Conservation (phyloP, 2,113 vertebrate genomes). For the Grammomys dolichurus region DNA sequence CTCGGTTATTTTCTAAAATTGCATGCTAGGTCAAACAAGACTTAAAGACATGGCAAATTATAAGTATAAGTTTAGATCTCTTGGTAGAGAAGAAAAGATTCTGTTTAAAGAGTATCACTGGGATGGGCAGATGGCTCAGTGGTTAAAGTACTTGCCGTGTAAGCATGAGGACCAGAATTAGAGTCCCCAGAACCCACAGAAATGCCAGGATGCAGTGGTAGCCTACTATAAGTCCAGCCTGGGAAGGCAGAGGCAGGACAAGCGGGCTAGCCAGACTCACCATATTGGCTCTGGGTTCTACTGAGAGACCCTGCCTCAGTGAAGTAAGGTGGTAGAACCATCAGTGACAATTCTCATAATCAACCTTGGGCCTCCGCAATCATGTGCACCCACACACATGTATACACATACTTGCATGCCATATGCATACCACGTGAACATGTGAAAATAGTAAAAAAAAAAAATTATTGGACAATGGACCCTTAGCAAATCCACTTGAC, state of each 20-base stretch:
- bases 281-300: background rate
- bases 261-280: background rate
- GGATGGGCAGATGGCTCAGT: rapidly evolving
- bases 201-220: background rate
- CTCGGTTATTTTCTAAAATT: slow-evolving; percentile 9
- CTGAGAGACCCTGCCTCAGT: background rate
- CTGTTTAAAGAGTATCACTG: background rate
- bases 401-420: too few species aligned
- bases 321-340: background rate
- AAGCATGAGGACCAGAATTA: background rate
- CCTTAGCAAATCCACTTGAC: background rate
- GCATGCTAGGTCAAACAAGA: background rate
- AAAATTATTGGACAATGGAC: background rate
- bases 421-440: background rate
- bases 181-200: background rate
- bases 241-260: background rate
- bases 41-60: background rate
- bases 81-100: background rate
- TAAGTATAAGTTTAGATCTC: background rate
- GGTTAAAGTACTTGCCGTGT: background rate
- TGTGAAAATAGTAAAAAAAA: background rate
- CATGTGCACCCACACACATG: background rate
- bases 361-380: too few species aligned
- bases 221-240: background rate
- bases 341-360: background rate